Evolutionary conservation across 2,888 invertebrate genomes (phyloP), one percentile per base, ranked within the genome.

Genomic region (Hypsopygia costalis): DNA sequence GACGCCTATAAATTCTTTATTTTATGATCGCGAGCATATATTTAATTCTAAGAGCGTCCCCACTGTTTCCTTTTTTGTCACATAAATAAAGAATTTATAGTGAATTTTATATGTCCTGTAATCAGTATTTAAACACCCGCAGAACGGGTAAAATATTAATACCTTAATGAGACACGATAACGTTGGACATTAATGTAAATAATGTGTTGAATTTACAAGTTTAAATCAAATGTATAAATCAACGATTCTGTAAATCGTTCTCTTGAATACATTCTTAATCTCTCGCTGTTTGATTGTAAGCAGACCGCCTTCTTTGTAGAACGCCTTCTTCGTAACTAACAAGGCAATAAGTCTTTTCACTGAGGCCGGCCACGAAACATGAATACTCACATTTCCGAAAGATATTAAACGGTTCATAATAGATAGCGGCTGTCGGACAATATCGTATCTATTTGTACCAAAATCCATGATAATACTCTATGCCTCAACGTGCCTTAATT

Each of bases 1-100:
- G 87, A 85, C 77, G 77, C 70, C 86, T 79, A 87, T 88, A 87
- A 88, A 87, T 86, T 83, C 81, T 82, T 81, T 81, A 83, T 87
- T 87, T 88, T 87, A 88, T 80, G 80, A 79, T 82, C 68, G 68
- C 74, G 57, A 72, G 74, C 78, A 82, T 79, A 85, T 85, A 85
- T 86, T 86, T 83, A 87, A 85, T 83, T 83, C 80, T 71, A 69
- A 81, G 76, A 76, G 74, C 69, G 71, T 75, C 74, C 72, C 66
- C 72, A 69, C 75, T 79, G 79, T 79, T 85, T 80, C 76, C 79
- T 76, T 82, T 81, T 81, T 79, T 75, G 69, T 78, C 71, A 71
- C 68, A 78, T 81, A 79, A 82, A 82, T 76, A 73, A 75, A 70
- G 58, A 77, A 80, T 74, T 76, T 79, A 81, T 77, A 73, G 74